phyloP scores from a whole-genome alignment of 2,888 invertebrate species.

The Limnephilus lunatus region DNA sequence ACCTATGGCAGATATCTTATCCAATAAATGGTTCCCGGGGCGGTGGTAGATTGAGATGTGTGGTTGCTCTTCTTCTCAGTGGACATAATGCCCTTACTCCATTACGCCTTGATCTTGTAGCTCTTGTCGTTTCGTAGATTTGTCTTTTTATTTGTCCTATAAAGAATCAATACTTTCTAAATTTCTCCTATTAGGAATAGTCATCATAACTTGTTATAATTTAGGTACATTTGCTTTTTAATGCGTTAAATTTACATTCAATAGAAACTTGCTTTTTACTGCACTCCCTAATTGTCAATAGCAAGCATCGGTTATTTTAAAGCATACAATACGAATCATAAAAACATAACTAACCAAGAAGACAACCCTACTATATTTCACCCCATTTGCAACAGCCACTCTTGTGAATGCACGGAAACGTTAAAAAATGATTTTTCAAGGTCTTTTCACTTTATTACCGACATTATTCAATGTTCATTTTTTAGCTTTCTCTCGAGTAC shows the following conservation, averaged over 20 bases:
- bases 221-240: background rate
- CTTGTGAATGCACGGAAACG: conserved; percentile 55
- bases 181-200: background rate
- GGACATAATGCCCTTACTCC: background rate
- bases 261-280: background rate
- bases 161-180: background rate
- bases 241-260: background rate
- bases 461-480: conserved; percentile 65
- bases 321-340: conserved; percentile 25
- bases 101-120: background rate
- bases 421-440: conserved; percentile 65
- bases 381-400: conserved; percentile 41
- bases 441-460: conserved; percentile 63
- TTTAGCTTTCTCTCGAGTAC: conserved; percentile 50
- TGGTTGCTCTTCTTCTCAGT: no score
- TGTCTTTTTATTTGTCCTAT: no score
- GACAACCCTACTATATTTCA: conserved; percentile 32
- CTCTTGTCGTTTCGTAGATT: no score
- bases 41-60: no score
- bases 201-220: background rate
- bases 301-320: background rate
- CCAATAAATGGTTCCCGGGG: no score
- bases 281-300: background rate
- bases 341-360: conserved; percentile 9
- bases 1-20: no score